Percentiles rank a stretch among this genome's conserved stretches.
Evolutionary conservation across 2,888 invertebrate species (phyloP).

Genomic region (Rugalucina vietnamica): DNA sequence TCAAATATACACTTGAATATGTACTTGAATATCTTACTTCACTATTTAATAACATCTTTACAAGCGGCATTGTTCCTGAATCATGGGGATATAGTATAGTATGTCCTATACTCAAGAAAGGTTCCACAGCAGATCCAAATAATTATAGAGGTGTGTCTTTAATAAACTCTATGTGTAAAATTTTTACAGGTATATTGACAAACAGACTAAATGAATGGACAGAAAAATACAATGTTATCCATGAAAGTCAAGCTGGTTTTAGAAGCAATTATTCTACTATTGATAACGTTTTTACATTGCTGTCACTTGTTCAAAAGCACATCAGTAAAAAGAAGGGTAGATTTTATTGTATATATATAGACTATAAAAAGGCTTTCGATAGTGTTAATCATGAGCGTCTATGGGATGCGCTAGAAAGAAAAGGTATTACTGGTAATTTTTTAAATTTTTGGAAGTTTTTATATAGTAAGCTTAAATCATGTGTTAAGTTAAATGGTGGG

Average conservation of each 20-base stretch:
- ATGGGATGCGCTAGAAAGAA: background rate
- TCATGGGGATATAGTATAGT: background rate
- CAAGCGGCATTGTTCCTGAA: background rate
- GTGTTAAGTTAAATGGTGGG: background rate
- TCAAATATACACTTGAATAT: no score
- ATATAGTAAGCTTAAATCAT: background rate
- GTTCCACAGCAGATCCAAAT: background rate
- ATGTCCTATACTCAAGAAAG: background rate
- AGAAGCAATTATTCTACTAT: no score
- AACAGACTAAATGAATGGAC: background rate
- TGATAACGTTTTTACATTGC: background rate
- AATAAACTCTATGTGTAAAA: background rate
- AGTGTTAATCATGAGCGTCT: background rate
- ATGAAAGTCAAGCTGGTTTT: background rate
- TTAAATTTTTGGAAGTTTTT: background rate
- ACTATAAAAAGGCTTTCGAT: background rate
- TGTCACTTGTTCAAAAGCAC: background rate
- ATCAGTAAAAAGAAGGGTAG: background rate
- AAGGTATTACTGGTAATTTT: background rate
- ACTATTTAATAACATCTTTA: background rate
- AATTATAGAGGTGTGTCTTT: background rate
- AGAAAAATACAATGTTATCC: background rate
- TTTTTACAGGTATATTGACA: background rate
- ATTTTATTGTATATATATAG: background rate
- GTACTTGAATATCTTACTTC: background rate